Conservation (phyloP, 2,113 vertebrate species). For the Cettia cetti region DNA sequence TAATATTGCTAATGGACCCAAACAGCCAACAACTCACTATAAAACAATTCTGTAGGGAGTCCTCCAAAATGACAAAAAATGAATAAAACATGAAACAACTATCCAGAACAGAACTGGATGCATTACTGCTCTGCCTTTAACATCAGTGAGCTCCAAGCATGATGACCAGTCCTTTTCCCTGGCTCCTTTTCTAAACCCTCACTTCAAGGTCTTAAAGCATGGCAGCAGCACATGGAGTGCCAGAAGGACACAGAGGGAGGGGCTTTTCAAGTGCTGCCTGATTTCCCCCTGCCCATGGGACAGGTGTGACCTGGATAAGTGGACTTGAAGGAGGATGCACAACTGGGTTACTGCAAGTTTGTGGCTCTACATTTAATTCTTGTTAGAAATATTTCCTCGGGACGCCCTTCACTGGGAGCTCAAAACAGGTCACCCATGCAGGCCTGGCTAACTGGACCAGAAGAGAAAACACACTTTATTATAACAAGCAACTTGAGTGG, state of each 20-base stretch:
- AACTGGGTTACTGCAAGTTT: not conserved
- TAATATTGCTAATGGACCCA: not conserved
- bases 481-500: not conserved
- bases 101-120: not conserved
- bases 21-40: not conserved
- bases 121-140: not conserved
- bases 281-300: conserved; percentile 16
- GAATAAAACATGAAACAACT: not conserved
- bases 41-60: not conserved
- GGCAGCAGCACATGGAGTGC: not conserved
- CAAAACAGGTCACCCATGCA: conserved; percentile 2
- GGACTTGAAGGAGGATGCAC: not conserved
- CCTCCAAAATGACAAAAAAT: not conserved
- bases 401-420: not conserved
- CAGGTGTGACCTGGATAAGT: conserved; percentile 32
- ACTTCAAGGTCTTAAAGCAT: not conserved
- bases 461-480: not conserved
- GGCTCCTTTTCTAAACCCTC: not conserved
- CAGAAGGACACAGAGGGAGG: not conserved
- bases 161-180: not conserved
- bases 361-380: not conserved
- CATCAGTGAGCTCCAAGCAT: not conserved
- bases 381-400: not conserved
- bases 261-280: not conserved
- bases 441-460: not conserved